Conservation (phyloP, 2,797 vertebrate genomes). For the Gambusia yucatana region DNA sequence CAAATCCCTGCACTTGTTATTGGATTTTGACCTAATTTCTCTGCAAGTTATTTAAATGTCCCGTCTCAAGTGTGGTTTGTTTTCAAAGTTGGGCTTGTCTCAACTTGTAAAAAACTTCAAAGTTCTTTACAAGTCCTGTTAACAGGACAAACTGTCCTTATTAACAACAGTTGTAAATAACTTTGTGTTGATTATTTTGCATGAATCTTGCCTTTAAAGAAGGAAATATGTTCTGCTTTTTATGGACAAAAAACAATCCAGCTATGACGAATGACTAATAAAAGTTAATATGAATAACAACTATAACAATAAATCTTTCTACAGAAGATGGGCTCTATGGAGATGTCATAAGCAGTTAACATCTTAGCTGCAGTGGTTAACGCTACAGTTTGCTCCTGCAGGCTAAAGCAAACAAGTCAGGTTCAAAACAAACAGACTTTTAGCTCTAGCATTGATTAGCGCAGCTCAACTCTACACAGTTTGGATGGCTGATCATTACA, state of each 20-base stretch:
- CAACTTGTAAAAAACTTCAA: neutral
- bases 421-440: neutral
- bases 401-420: neutral
- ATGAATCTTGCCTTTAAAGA: neutral
- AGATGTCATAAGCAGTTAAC: neutral
- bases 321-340: neutral
- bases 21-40: slow-evolving; percentile 16
- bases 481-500: neutral
- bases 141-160: neutral
- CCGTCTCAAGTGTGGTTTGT: neutral
- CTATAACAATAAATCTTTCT: neutral
- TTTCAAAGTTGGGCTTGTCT: neutral
- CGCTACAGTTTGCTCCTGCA: neutral
- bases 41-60: neutral
- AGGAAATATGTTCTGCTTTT: neutral
- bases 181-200: neutral
- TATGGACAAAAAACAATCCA: neutral
- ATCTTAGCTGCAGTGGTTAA: neutral
- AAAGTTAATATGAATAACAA: neutral
- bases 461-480: neutral
- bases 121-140: too few relatives aligned
- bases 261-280: neutral
- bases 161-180: neutral
- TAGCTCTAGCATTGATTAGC: neutral
- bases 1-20: neutral